Evolutionary conservation across 2,888 invertebrate species (phyloP).

Genomic region (Lingula anatina): DNA sequence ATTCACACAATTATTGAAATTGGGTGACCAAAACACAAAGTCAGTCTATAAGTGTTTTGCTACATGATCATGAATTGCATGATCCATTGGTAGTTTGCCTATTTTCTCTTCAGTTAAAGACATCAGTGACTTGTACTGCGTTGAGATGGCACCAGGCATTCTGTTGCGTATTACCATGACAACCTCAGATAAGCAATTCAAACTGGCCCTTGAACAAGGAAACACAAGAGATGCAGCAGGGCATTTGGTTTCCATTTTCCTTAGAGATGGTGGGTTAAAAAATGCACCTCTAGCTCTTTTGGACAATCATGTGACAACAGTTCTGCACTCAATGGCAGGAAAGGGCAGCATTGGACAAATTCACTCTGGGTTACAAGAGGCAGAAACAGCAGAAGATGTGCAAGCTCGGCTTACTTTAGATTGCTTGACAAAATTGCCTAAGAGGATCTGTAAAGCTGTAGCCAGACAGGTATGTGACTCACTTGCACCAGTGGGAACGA

Average conservation of each 20-base stretch:
- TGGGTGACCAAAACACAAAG: too few relatives aligned
- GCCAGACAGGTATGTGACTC: slow-evolving; percentile 26
- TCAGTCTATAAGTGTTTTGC: too few relatives aligned
- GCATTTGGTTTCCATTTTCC: slow-evolving; percentile 43
- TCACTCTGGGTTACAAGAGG: background rate
- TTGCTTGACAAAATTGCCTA: slow-evolving; percentile 32
- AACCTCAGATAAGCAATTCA: slow-evolving; percentile 33
- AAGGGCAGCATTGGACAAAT: too few relatives aligned
- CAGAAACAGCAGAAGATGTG: slow-evolving; percentile 24
- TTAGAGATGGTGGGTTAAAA: slow-evolving; percentile 32
- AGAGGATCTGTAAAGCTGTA: slow-evolving; percentile 26
- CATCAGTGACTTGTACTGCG: slow-evolving; percentile 28
- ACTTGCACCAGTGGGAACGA: too few relatives aligned
- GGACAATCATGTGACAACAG: slow-evolving; percentile 37
- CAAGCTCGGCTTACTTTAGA: slow-evolving; percentile 35
- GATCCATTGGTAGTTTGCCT: too few relatives aligned
- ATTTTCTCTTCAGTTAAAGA: slow-evolving; percentile 18
- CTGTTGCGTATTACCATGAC: too few relatives aligned
- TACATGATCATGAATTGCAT: too few relatives aligned
- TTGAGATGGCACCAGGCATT: too few relatives aligned
- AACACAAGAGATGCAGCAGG: slow-evolving; percentile 30
- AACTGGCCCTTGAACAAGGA: slow-evolving; percentile 16
- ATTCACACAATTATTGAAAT: too few relatives aligned
- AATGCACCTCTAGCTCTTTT: slow-evolving; percentile 39
- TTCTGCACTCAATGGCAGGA: slow-evolving; percentile 19